Base-by-base conservation (phyloP, 2,113 vertebrate genomes). In the Paralichthys olivaceus region DNA sequence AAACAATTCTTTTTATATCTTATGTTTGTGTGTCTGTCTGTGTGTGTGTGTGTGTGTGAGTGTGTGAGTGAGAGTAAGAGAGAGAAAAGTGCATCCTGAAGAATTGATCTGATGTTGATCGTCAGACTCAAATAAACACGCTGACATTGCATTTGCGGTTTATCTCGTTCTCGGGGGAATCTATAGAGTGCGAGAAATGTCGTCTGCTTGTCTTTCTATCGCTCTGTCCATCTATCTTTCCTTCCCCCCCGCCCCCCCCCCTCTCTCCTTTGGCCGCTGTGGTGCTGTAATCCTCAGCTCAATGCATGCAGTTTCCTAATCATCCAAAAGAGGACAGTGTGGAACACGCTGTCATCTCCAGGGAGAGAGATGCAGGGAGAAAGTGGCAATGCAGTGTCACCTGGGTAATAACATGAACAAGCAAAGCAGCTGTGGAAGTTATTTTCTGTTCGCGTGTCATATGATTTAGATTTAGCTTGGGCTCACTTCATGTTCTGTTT, bases 261-360 rank as follows among this genome's bases (percentile, higher is more conserved):
- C 34, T n/a, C 59, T 20, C 25, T 43, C 40, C 29, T 62, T 45
- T 20, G 67, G 25, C n/a, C 59, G 11, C 54, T 25, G 62, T 29
- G 23, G 43, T 20, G 40, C 63, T 64, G 26, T 7, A 11, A 11
- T 54, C 32, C 59, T 69, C 51, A 5, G 58, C 45, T 82, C 62
- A 28, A 22, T 59, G 25, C 64, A 4, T 88, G 90, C 84, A 92
- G 82, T 93, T 89, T 81, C 22, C 72, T 11, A 37, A 62, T 63
- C 78, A 7, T 64, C 92, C 93, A 93, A 91, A 86, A 93, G 93
- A 93, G 92, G 92, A 82, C 93, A 90, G 74, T 93, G 90, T 92
- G 87, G 87, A 89, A 88, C 90, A 86, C 32, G 65, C 37, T 79
- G 72, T 73, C 85, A 79, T 88, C 87, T 92, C 88, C 79, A 2